Evolutionary conservation across 2,113 vertebrate species (phyloP), one percentile per base, ranked within the genome.

Genomic region (Hiodon tergisus): DNA sequence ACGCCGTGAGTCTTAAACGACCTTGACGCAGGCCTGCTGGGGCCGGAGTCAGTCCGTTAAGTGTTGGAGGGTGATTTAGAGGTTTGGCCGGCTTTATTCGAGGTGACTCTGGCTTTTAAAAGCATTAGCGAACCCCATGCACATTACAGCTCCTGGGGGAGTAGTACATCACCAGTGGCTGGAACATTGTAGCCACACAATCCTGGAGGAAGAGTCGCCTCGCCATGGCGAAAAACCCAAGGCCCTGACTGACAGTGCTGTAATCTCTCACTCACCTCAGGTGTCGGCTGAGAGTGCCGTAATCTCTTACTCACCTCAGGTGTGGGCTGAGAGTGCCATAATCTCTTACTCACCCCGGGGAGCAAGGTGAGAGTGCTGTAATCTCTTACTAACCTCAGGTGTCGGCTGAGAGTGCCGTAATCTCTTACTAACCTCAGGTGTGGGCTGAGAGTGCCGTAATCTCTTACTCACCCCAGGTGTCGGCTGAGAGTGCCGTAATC

Each of bases 101-200:
- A 71, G 78, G 69, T 17, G 82, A 85, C 84, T 77, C 79, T 83
- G 77, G 75, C 77, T 83, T 86, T 85, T 81, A 84, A 72, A 61
- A 6, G 74, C 81, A 88, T 88, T 87, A 87, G 81, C 85, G 86
- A 86, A 88, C 84, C 88, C 85, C 80, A 72, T 78, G 70, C 80
- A 83, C 78, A 83, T 83, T 81, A 82, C 83, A 71, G 78, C 75
- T 61, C 65, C 71, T 67, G 79, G 63, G 4, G 31, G 46, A 10
- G 46, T 48, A 6, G 13, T 60, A 14, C 4, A 10, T 14, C 4
- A 3, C 17, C 4, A 31, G 31, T 31, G 31, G 31, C 31, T 31
- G 31, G 31, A 31, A 47, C 63, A 48, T 66, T 48, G 31, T 46
- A n/a, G 48, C 63, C 46, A 47, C 62, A 48, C 63, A 66, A 47